These are phyloP conservation scores for Heliothis peltigera DNA, from an alignment of 2,888 invertebrate species.

Conservation along the genomic window DNA sequence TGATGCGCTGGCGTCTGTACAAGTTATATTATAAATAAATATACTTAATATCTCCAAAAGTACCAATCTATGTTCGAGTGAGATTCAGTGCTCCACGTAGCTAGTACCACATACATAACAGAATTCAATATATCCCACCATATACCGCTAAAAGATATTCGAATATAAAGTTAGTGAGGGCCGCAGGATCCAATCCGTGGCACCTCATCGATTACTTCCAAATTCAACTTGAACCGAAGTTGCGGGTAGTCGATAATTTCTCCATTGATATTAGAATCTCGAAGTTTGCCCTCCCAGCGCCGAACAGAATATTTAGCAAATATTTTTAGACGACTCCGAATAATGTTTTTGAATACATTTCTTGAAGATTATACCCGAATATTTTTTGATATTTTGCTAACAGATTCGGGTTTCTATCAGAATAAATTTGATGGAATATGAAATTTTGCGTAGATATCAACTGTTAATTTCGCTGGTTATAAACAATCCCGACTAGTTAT, in stretches of 20 bases:
- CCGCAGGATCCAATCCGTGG: constrained; percentile 55
- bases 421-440: constrained; percentile 5
- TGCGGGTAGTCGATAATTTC: constrained; percentile 62
- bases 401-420: constrained; percentile 15
- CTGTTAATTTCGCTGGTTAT: constrained; percentile 2
- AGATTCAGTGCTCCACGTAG: constrained; percentile 4
- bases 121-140: constrained; percentile 44
- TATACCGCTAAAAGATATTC: constrained; percentile 54
- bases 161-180: constrained; percentile 59
- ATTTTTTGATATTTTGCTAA: constrained; percentile 20
- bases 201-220: constrained; percentile 71
- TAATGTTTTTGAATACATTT: constrained; percentile 40
- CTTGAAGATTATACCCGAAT: constrained; percentile 34
- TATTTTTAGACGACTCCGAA: constrained; percentile 46
- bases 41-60: not conserved
- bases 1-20: no score
- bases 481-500: no score
- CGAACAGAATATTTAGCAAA: constrained; percentile 52
- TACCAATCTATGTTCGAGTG: not conserved
- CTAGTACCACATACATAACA: not conserved
- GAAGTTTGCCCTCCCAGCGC: constrained; percentile 49
- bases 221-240: constrained; percentile 56
- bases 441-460: constrained; percentile 6
- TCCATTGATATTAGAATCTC: constrained; percentile 62
- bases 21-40: no score